phyloP scores from a whole-genome alignment of 1,140 invertebrate species.

The Scaptomyza montana region DNA sequence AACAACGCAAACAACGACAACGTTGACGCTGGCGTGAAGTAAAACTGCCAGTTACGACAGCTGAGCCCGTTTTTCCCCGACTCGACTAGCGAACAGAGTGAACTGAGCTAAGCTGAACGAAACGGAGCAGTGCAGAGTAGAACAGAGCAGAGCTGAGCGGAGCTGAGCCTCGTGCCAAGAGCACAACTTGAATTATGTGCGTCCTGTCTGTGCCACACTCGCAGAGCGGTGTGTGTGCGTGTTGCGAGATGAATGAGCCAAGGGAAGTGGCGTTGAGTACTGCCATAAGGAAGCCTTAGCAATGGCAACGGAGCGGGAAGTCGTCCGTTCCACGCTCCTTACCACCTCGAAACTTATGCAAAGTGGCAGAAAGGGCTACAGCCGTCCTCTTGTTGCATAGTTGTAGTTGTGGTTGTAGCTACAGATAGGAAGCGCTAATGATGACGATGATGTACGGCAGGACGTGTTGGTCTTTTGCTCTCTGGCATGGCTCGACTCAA shows the following conservation, averaged over 20 bases:
- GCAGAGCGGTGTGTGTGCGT: constrained; percentile 30
- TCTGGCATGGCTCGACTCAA: constrained; percentile 38
- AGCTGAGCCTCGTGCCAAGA: constrained; percentile 68
- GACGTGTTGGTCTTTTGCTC: constrained; percentile 73
- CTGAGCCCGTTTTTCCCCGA: constrained; percentile 61
- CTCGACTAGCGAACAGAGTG: background rate
- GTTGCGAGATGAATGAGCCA: constrained; percentile 71
- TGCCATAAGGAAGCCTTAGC: constrained; percentile 77
- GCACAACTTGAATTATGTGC: constrained; percentile 78
- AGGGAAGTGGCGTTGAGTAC: constrained; percentile 79
- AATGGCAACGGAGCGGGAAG: constrained; percentile 49
- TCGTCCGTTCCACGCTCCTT: constrained; percentile 21
- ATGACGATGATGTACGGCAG: constrained; percentile 80
- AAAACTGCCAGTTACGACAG: constrained; percentile 76
- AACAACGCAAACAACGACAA: constrained; percentile 15
- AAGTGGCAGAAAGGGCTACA: constrained; percentile 44
- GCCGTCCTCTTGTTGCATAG: constrained; percentile 1
- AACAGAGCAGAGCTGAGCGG: constrained; percentile 20
- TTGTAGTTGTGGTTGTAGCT: constrained; percentile 21
- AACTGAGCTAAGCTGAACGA: constrained; percentile 9
- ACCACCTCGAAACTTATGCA: constrained; percentile 53
- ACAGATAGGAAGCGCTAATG: constrained; percentile 72
- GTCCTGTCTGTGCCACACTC: constrained; percentile 55
- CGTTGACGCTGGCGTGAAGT: constrained; percentile 66
- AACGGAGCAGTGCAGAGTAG: constrained; percentile 24